Evolutionary conservation across 2,113 vertebrate species (phyloP).

Genomic region (Piprites chloris): DNA sequence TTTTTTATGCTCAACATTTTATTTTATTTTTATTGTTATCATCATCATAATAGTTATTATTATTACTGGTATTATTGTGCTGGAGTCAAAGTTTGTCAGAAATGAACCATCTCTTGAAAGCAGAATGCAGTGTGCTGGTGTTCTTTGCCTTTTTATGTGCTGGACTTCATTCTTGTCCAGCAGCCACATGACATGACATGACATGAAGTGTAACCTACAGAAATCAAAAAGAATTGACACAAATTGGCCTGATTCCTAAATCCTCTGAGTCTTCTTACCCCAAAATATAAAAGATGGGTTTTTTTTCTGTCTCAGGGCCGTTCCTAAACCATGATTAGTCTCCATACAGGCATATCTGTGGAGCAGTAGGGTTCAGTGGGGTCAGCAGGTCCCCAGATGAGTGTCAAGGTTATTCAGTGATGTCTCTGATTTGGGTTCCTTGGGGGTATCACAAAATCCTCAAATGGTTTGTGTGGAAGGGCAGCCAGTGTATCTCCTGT

Average conservation of each 20-base stretch:
- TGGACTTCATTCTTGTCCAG: not conserved
- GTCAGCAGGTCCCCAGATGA: not conserved
- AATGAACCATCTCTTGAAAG: too few relatives aligned
- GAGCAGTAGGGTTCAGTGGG: not conserved
- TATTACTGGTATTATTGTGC: not conserved
- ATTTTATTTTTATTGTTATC: not conserved
- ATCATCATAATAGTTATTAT: not conserved
- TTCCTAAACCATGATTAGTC: not conserved
- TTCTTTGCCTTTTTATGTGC: not conserved
- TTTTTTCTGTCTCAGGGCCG: not conserved
- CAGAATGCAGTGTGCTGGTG: not conserved
- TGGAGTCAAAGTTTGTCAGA: not conserved
- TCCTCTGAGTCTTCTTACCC: not conserved
- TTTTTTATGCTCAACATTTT: not conserved
- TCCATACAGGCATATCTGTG: accelerated
- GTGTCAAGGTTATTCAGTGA: accelerated
- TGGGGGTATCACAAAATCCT: not conserved
- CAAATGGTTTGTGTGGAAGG: not conserved
- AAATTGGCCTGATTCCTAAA: not conserved
- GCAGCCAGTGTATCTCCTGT: not conserved
- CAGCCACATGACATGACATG: not conserved
- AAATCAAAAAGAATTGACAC: not conserved
- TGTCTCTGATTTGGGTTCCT: not conserved
- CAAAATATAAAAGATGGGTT: not conserved
- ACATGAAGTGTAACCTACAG: not conserved